Evolutionary conservation across 2,797 vertebrate species (phyloP).

Genomic region (Thaleichthys pacificus): DNA sequence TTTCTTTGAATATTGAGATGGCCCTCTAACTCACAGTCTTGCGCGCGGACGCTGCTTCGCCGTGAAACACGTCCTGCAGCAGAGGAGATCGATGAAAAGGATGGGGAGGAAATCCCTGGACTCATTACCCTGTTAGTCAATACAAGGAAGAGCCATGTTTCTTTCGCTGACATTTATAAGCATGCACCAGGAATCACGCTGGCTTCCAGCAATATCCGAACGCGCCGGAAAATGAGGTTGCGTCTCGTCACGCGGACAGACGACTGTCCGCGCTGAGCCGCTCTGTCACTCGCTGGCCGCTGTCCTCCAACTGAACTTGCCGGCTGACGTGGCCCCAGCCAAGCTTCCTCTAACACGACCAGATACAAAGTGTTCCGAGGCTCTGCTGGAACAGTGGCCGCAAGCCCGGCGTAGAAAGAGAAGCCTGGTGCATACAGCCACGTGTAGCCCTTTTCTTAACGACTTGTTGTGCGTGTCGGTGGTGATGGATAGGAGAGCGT

Average conservation of each 20-base stretch:
- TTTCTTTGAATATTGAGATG: no score
- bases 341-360: neutral
- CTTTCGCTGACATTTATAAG: neutral
- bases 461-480: constrained; percentile 4
- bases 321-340: no score
- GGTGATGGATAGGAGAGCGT: constrained; percentile 10
- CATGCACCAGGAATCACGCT: neutral
- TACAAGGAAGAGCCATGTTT: neutral
- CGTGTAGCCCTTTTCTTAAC: constrained; percentile 10
- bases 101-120: neutral
- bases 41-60: neutral
- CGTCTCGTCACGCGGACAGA: no score
- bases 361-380: neutral
- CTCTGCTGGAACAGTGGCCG: neutral
- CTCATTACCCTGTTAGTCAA: neutral
- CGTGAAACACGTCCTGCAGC: neutral
- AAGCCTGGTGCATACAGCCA: neutral
- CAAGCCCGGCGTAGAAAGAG: neutral
- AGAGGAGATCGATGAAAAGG: neutral
- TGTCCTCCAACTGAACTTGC: neutral
- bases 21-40: no score
- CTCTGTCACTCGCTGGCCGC: neutral
- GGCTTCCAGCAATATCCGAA: neutral
- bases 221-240: no score
- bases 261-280: no score